Evolutionary conservation across 2,797 vertebrate species (phyloP).

Genomic region (Cossypha heuglini): DNA sequence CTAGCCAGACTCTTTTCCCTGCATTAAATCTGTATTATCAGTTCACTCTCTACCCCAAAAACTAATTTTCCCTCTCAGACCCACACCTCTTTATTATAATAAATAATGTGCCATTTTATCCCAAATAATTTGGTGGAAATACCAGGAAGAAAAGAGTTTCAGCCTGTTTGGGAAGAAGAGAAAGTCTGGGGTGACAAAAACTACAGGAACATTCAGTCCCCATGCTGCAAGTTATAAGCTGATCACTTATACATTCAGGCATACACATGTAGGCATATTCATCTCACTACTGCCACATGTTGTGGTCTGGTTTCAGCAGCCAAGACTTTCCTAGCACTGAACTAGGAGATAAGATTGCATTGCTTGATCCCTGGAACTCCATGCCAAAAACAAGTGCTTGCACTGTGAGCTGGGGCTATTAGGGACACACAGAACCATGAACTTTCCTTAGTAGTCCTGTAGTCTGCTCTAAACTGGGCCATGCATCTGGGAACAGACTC

Average conservation of each 20-base stretch:
- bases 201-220: neutral
- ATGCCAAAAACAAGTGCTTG: neutral
- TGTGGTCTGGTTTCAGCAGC: neutral
- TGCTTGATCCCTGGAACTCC: neutral
- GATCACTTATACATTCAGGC: neutral
- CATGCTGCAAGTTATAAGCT: neutral
- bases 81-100: neutral
- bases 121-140: neutral
- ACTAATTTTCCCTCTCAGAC: neutral
- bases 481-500: neutral
- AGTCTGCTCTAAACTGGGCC: neutral
- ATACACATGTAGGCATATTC: rapidly evolving
- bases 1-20: neutral
- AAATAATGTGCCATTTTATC: neutral
- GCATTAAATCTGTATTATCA: neutral
- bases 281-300: neutral
- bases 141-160: neutral
- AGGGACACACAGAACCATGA: neutral
- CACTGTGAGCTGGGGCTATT: neutral
- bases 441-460: neutral
- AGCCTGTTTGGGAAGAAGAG: neutral
- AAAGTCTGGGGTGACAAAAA: neutral
- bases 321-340: neutral
- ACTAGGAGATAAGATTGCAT: neutral
- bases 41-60: neutral